These are phyloP conservation scores for Cyrtorhinus lividipennis DNA, from an alignment of 1,140 invertebrate species.

Conservation along the genomic window DNA sequence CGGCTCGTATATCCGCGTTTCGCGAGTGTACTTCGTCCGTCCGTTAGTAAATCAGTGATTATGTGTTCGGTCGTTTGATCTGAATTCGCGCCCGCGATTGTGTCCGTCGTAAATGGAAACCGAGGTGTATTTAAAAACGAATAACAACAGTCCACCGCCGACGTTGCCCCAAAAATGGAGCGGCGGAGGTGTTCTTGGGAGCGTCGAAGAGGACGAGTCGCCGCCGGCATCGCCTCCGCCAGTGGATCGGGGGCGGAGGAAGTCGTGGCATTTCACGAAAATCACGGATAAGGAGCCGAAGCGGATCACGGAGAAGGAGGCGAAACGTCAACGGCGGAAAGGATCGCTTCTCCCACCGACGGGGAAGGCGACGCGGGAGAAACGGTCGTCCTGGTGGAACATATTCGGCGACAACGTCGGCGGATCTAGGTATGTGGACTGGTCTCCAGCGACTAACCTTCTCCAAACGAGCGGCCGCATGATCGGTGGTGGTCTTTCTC, in stretches of 20 bases:
- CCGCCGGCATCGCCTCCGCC: slow-evolving; percentile 6
- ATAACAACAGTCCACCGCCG: slow-evolving; percentile 21
- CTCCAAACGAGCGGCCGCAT: no score
- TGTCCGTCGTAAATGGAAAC: slow-evolving; percentile 19
- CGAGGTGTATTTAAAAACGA: slow-evolving; percentile 22
- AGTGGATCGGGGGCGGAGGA: slow-evolving; percentile 35
- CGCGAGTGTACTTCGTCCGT: not conserved
- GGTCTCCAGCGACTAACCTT: no score
- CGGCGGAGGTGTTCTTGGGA: slow-evolving; percentile 32
- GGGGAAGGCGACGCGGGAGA: slow-evolving; percentile 41
- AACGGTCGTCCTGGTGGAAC: slow-evolving; percentile 71
- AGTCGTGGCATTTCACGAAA: slow-evolving; percentile 57
- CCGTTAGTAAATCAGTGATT: not conserved
- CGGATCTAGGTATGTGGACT: slow-evolving; percentile 1
- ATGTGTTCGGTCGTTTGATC: slow-evolving; percentile 15
- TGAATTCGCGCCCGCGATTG: not conserved
- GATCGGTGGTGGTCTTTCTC: no score
- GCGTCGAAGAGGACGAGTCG: slow-evolving; percentile 27
- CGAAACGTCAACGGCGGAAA: slow-evolving; percentile 9
- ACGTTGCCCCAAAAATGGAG: slow-evolving; percentile 32
- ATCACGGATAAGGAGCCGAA: slow-evolving; percentile 44
- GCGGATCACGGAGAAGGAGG: not conserved
- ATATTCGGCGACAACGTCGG: slow-evolving; percentile 54
- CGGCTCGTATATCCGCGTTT: not conserved
- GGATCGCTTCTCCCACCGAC: slow-evolving; percentile 15